These are phyloP conservation scores for Oscheius sp. DNA, from an alignment of 2,888 invertebrate genomes.

Conservation along the genomic window DNA sequence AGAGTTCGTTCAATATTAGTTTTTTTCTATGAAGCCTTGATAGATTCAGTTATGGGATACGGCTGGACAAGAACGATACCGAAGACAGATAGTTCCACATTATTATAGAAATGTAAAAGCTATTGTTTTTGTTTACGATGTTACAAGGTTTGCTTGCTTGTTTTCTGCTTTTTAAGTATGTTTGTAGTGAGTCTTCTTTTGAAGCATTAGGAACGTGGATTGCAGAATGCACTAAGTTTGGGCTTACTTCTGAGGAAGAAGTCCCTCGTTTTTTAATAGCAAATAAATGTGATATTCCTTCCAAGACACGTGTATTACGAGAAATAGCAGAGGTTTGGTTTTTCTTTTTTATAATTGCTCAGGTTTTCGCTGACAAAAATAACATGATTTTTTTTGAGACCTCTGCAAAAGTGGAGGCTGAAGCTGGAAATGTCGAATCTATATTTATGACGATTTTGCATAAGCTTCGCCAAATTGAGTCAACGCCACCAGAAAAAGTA, in stretches of 20 bases:
- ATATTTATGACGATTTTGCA: conserved; percentile 84
- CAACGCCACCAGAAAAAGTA: conserved; percentile 75
- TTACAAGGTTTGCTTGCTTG: conserved; percentile 32
- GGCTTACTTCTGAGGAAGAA: conserved; percentile 44
- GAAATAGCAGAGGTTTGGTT: conserved; percentile 77
- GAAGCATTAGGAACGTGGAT: conserved; percentile 79
- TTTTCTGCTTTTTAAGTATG: no score
- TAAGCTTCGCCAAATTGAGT: conserved; percentile 79
- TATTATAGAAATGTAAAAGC: conserved; percentile 76
- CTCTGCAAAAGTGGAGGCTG: conserved; percentile 77
- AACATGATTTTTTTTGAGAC: conserved; percentile 81
- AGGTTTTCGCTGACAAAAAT: conserved; percentile 78
- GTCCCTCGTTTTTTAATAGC: conserved; percentile 81
- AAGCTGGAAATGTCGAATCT: conserved; percentile 81
- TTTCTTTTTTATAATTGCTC: not conserved
- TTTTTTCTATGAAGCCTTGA: conserved; percentile 59
- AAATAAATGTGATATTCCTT: conserved; percentile 81
- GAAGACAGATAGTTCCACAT: conserved; percentile 84
- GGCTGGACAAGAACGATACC: conserved; percentile 83
- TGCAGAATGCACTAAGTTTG: conserved; percentile 79
- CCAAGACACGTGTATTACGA: conserved; percentile 76
- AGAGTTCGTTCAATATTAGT: conserved; percentile 33
- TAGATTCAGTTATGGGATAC: conserved; percentile 82
- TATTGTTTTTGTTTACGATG: conserved; percentile 53
- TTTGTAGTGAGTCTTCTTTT: conserved; percentile 55